Evolutionary conservation across 2,888 invertebrate species (phyloP).

Genomic region (Eilema caniola): DNA sequence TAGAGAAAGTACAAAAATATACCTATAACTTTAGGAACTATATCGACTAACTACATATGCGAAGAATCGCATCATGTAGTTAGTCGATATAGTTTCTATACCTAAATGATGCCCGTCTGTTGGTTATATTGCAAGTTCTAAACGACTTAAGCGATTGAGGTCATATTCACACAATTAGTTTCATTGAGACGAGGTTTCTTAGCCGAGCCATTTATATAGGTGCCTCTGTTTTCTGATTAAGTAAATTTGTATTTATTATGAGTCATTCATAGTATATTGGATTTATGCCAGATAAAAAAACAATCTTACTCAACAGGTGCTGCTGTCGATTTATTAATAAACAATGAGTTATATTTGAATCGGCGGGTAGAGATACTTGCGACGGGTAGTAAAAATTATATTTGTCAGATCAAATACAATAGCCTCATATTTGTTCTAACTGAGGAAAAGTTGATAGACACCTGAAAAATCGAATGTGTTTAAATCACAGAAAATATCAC

Average conservation of each 20-base stretch:
- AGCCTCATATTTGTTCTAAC: not conserved
- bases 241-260: not conserved
- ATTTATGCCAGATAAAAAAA: not conserved
- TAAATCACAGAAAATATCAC: too few relatives aligned
- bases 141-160: conserved; percentile 2
- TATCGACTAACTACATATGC: too few relatives aligned
- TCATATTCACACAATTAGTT: not conserved
- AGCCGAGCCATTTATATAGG: not conserved
- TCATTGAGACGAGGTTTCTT: conserved; percentile 2
- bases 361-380: not conserved
- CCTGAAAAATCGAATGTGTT: too few relatives aligned
- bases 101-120: not conserved
- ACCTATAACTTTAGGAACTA: too few relatives aligned
- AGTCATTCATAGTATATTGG: conserved; percentile 1
- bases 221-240: not conserved
- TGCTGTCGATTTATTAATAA: conserved; percentile 1
- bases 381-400: not conserved
- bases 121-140: not conserved
- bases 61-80: too few relatives aligned
- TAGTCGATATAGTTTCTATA: not conserved
- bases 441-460: too few relatives aligned
- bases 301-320: not conserved
- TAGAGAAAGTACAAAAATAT: too few relatives aligned
- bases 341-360: conserved; percentile 1
- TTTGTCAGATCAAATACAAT: not conserved